A percentile compares a stretch with the other conserved stretches of the same genome.
Evolutionary conservation across 2,797 vertebrate species (phyloP).

Genomic region (Tadarida brasiliensis): DNA sequence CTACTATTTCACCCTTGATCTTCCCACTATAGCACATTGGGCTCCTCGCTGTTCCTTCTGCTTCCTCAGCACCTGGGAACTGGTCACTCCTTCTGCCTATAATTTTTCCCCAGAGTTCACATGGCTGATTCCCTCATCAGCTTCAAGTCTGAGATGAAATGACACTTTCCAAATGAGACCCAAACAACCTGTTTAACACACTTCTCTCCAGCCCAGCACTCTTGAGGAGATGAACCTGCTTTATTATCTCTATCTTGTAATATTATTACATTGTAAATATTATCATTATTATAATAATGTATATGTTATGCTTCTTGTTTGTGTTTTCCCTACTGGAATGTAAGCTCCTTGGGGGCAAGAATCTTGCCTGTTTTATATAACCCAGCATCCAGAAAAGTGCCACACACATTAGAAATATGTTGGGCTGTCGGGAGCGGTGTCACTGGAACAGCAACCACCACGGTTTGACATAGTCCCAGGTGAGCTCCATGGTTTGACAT

Average conservation of each 20-base stretch:
- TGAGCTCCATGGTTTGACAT: no score
- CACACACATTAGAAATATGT: background rate
- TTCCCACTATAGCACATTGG: background rate
- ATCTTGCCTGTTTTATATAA: background rate
- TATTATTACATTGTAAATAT: background rate
- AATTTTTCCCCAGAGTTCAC: background rate
- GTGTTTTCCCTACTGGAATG: background rate
- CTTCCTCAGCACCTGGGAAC: background rate
- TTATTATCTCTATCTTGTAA: background rate
- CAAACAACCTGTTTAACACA: background rate
- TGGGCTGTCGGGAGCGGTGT: no score
- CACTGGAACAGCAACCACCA: no score
- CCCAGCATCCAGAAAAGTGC: background rate
- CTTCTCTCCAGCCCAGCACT: background rate
- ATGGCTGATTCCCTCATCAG: background rate
- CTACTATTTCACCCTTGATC: background rate
- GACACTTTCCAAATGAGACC: background rate
- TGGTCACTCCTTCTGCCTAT: background rate
- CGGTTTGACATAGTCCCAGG: no score
- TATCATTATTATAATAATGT: background rate
- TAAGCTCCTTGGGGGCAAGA: background rate
- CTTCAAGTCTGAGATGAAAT: background rate
- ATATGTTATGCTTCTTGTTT: background rate
- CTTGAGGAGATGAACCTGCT: background rate
- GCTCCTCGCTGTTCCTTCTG: background rate